Conservation (phyloP, 2,797 vertebrate genomes). For the Notolepis coatsorum region DNA sequence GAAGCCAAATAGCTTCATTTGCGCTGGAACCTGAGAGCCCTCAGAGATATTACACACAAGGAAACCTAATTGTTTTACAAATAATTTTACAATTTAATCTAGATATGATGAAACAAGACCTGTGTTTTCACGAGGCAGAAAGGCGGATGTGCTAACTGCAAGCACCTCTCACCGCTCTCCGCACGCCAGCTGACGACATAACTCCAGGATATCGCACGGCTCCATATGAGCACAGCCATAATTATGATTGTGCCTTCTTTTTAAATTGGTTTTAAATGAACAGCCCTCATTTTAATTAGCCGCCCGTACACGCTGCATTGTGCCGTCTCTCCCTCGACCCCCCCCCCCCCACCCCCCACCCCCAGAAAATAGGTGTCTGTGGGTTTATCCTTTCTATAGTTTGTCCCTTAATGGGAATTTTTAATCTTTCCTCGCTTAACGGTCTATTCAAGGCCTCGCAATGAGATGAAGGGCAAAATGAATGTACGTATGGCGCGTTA, state of each 20-base stretch:
- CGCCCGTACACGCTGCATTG: conserved; percentile 1
- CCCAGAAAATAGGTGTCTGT: conserved; percentile 23
- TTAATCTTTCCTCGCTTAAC: conserved; percentile 29
- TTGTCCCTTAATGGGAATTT: conserved; percentile 37
- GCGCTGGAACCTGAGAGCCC: background rate
- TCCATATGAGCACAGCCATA: conserved; percentile 21
- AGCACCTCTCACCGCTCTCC: background rate
- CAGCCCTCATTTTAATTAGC: conserved; percentile 46
- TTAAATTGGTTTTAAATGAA: conserved; percentile 61
- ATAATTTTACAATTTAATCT: conserved; percentile 20
- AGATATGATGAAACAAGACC: conserved; percentile 11
- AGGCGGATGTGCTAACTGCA: too few relatives aligned
- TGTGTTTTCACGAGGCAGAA: conserved; percentile 27
- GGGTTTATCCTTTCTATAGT: conserved; percentile 27
- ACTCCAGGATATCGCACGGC: conserved; percentile 31
- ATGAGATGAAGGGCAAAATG: conserved; percentile 22
- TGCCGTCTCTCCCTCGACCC: background rate
- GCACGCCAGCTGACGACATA: conserved; percentile 27
- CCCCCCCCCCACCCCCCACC: too few relatives aligned
- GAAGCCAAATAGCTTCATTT: background rate
- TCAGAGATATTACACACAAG: background rate
- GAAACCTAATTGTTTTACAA: background rate
- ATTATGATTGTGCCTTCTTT: conserved; percentile 37
- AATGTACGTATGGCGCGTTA: background rate
- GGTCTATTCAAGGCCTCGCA: conserved; percentile 4